Evolutionary conservation across 1,140 invertebrate species (phyloP).

Genomic region (Zaprionus camerounensis): DNA sequence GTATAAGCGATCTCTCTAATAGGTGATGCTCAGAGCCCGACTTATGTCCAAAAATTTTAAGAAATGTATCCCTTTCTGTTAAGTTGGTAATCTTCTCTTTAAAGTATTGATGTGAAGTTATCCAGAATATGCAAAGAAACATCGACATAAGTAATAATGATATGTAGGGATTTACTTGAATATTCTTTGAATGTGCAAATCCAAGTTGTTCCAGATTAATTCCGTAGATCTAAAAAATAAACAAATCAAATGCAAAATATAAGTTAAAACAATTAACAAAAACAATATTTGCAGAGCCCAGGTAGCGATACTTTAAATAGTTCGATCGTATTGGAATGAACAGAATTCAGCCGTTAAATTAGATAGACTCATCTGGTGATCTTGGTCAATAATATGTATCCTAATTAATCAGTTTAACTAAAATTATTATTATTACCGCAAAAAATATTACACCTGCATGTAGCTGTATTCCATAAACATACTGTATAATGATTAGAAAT

Average conservation of each 20-base stretch:
- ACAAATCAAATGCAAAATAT: neutral
- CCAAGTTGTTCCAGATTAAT: slow-evolving; percentile 94
- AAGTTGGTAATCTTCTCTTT: slow-evolving; percentile 88
- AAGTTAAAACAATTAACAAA: too few relatives aligned
- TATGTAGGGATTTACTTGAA: slow-evolving; percentile 87
- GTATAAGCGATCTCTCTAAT: slow-evolving; percentile 69
- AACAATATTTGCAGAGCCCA: too few relatives aligned
- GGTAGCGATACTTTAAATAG: too few relatives aligned
- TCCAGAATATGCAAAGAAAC: slow-evolving; percentile 97
- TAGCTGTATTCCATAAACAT: slow-evolving; percentile 95
- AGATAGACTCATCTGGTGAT: too few relatives aligned
- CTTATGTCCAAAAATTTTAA: slow-evolving; percentile 90
- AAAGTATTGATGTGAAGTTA: slow-evolving; percentile 95
- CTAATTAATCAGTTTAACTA: too few relatives aligned
- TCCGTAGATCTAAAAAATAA: slow-evolving; percentile 74
- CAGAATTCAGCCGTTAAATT: too few relatives aligned
- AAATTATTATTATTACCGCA: slow-evolving; percentile 32
- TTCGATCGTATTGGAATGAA: too few relatives aligned
- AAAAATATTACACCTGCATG: slow-evolving; percentile 92
- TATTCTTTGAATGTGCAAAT: slow-evolving; percentile 87
- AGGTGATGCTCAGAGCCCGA: slow-evolving; percentile 85
- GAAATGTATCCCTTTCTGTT: slow-evolving; percentile 86
- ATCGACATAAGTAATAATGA: slow-evolving; percentile 93
- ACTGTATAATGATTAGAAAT: slow-evolving; percentile 93
- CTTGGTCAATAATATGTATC: too few relatives aligned